Base-by-base conservation (phyloP, 2,888 invertebrate genomes). In the Torymus texanus region DNA sequence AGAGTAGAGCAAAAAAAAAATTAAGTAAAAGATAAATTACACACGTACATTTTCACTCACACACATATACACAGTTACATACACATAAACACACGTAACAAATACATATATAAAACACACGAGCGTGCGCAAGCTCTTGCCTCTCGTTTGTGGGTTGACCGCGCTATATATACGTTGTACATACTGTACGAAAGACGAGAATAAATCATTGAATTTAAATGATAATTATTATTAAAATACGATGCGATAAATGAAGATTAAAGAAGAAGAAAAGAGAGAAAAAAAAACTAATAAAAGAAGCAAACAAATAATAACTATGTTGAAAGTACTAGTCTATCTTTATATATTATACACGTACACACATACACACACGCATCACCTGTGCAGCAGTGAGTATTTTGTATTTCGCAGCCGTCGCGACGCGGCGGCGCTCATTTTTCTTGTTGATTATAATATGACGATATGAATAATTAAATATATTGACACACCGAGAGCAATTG, bases 121-220 rank as follows among this genome's bases (percentile, higher is more conserved):
- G 24, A 13, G 41, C 53, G 53, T n/a, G 13, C 3, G 41, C 13
- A 68, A 68, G 63, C 82, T 82, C 81, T 81, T 84, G 88, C 87
- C 89, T 90, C 87, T 90, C 89, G 89, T 90, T 90, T 90, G 84
- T 90, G 89, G 90, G 89, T 89, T 89, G 83, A 88, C 87, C 86
- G 82, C 87, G 87, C 87, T 87, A 88, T 1, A n/a, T 21, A 21
- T 21, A 16, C 5, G 8, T 8, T 89, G 88, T 89, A 88, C 85
- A 88, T 88, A 87, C 85, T 88, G 87, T 88, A 87, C 86, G 86
- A 87, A 87, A 86, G 55, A 51, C 29, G 16, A 58, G 24, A 41
- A n/a, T n/a, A n/a, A 55, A 76, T 41, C 53, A 75, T 56, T 41
- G 51, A 71, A 56, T 62, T 50, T 59, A 21, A 73, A 72, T 65